A percentile compares a stretch with the other conserved stretches of the same genome.
phyloP scores from a whole-genome alignment of 2,113 vertebrate genomes.

The Gallinago jamesoni region DNA sequence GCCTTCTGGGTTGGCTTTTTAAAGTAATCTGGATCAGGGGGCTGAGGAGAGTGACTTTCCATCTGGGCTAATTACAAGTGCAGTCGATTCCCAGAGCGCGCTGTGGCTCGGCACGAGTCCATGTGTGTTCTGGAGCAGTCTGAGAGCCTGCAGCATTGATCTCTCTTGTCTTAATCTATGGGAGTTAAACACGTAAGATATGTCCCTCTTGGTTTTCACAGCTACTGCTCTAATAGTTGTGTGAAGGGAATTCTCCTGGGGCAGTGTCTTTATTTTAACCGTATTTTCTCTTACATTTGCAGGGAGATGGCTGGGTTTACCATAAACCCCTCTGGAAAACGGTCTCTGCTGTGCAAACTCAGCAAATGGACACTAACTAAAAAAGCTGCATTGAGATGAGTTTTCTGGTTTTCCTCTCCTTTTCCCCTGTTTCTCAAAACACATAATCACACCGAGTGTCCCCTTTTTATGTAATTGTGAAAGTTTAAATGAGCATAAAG shows the following conservation, averaged over 20 bases:
- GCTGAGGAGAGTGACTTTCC: neutral
- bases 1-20: neutral
- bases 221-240: neutral
- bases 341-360: slow-evolving; percentile 66
- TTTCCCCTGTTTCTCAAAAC: slow-evolving; percentile 57
- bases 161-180: neutral
- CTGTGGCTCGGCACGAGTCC: neutral
- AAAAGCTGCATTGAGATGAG: slow-evolving; percentile 52
- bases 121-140: fast-evolving
- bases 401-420: slow-evolving; percentile 50
- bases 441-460: slow-evolving; percentile 65
- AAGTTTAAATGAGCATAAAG: slow-evolving; percentile 64
- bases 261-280: neutral
- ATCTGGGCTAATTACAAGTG: neutral
- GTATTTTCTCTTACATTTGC: slow-evolving; percentile 49
- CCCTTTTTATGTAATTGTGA: slow-evolving; percentile 69
- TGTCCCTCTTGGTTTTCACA: neutral
- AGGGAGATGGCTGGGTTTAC: slow-evolving; percentile 97
- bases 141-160: neutral
- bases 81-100: fast-evolving
- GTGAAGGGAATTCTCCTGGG: neutral
- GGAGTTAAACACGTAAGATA: neutral
- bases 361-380: slow-evolving; percentile 62
- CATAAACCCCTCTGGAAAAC: slow-evolving; percentile 92
- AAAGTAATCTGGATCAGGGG: neutral